Conservation (phyloP, 2,888 invertebrate species). For the Sinhomidia bicolor region DNA sequence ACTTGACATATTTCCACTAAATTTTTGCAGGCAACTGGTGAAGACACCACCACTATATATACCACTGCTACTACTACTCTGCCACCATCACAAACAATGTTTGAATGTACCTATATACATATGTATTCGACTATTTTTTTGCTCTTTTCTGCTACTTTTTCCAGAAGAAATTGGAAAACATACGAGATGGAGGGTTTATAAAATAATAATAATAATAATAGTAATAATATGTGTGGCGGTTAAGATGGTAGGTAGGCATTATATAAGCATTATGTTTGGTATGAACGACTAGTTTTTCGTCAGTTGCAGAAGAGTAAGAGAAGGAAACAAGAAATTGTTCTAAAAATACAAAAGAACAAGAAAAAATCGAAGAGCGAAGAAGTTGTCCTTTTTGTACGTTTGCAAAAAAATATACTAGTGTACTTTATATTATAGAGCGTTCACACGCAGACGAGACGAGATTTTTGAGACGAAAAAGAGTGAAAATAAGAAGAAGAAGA, state of each 20-base stretch:
- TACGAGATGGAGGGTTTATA: neutral
- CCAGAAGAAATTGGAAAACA: constrained; percentile 16
- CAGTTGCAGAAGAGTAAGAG: constrained; percentile 4
- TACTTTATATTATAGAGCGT: neutral
- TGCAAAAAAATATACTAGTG: neutral
- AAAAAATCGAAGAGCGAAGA: constrained; percentile 12
- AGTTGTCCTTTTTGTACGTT: neutral
- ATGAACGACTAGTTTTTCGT: neutral
- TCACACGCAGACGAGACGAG: neutral
- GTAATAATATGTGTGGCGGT: neutral
- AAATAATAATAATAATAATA: neutral
- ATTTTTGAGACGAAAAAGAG: too few species aligned
- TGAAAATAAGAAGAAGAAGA: neutral
- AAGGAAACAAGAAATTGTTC: constrained; percentile 17
- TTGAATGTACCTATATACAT: too few species aligned
- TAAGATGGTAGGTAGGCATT: neutral
- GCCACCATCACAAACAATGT: too few species aligned
- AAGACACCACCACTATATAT: constrained; percentile 54
- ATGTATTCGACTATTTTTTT: neutral
- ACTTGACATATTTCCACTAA: constrained; percentile 64
- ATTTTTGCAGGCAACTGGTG: constrained; percentile 65
- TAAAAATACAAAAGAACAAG: constrained; percentile 17
- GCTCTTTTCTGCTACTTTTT: neutral
- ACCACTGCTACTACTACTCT: too few species aligned
- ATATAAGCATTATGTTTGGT: neutral